Base-by-base conservation (phyloP, 2,888 invertebrate species). In the Pilophorus perplexus region DNA sequence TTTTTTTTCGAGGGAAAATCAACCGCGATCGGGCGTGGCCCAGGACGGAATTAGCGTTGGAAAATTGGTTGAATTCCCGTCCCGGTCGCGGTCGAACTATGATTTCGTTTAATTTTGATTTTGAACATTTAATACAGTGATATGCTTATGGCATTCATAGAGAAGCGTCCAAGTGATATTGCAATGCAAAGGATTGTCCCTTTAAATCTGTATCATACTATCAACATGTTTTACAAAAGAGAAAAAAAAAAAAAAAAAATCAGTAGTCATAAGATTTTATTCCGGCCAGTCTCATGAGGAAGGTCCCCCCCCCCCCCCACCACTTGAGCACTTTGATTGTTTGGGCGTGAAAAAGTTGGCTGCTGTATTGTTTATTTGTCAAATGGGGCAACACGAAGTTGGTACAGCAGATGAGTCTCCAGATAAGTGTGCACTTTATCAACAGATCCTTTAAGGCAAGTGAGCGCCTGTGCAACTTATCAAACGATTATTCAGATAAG, bases 131-230 rank as follows among this genome's bases (percentile, higher is more conserved):
- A 12, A 62, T 18, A 46, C 44, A 62, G 27, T 62, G 62, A 62
- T 62, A 62, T 62, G 62, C 62, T 62, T 62, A 25, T 6, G 20
- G 62, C 62, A 62, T 62, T 62, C 62, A 62, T 62, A 62, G 62
- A 62, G 28, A 62, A 62, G 62, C 62, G 62, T 62, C 62, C 62
- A 62, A 62, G 62, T 62, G 62, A 62, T 62, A 62, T 59, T 59
- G 22, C 59, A 42, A 59, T 42, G 59, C 59, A 27, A 59, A 59
- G 59, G 59, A 40, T 59, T 59, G 59, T 59, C 59, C 59, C 59
- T 59, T 55, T 59, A 59, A 48, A 14, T n/a, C 28, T 52, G 59
- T 40, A 40, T 40, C 2, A 16, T 25, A 14, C 52, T n/a, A 18
- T 57, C 20, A 42, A 23, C n/a, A n/a, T n/a, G n/a, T n/a, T n/a